phyloP scores from a whole-genome alignment of 2,888 invertebrate species.

The Spatulosminthurus flaviceps region DNA sequence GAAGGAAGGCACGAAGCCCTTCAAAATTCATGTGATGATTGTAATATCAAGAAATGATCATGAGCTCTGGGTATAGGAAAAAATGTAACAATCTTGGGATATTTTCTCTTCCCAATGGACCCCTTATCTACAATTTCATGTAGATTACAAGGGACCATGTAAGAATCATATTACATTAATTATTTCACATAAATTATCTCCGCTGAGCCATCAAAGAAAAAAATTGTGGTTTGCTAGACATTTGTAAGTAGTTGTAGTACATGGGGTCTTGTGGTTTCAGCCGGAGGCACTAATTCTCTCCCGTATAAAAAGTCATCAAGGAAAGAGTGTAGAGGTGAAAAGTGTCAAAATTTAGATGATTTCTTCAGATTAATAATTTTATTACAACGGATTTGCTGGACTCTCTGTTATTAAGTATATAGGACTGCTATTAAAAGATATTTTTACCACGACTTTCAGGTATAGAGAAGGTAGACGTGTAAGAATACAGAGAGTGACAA shows the following conservation, averaged over 20 bases:
- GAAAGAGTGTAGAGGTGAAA: constrained; percentile 22
- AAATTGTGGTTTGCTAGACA: neutral
- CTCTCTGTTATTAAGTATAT: no score
- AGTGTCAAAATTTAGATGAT: constrained; percentile 12
- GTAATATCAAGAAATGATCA: constrained; percentile 24
- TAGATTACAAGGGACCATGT: neutral
- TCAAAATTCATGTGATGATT: constrained; percentile 24
- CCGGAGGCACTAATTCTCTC: neutral
- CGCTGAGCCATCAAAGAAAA: neutral
- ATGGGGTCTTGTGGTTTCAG: neutral
- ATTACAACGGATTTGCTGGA: no score
- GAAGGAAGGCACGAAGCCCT: constrained; percentile 18
- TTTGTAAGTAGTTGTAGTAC: neutral
- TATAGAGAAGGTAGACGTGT: no score
- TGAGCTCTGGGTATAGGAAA: constrained; percentile 20
- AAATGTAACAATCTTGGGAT: neutral
- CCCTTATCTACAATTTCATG: neutral
- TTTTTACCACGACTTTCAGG: no score
- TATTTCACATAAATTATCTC: neutral
- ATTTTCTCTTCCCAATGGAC: constrained; percentile 1
- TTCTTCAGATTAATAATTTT: neutral
- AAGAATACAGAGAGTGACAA: no score
- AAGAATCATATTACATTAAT: neutral
- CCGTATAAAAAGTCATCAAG: neutral
- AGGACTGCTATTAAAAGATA: no score